Evolutionary conservation across 1,140 invertebrate genomes (phyloP), one percentile per base, ranked within the genome.

Genomic region (Drosophila fuyamai): DNA sequence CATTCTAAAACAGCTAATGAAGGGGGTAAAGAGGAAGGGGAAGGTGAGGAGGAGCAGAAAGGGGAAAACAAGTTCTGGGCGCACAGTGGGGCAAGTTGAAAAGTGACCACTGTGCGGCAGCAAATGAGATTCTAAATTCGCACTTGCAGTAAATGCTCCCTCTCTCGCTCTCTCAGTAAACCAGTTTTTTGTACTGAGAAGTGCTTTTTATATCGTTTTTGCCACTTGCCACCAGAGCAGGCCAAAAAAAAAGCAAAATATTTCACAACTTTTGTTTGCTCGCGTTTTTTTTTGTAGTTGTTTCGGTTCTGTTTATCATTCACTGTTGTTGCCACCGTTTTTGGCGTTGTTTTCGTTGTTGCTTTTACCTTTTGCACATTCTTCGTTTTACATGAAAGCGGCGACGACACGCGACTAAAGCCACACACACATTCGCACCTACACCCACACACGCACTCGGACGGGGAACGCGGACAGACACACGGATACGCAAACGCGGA

Each of bases 181-280:
- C 73, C 73, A 57, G 74, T 76, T 76, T 76, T 68, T 60, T 73
- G 51, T 75, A 32, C 8, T 46, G 46, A 55, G 55, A 76, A 68
- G 60, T 55, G 18, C 13, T 58, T 59, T 60, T 74, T 68, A 61
- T 77, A 56, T 77, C 44, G 43, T 44, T 47, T 76, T 38, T 77
- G 73, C 73, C 73, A 77, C 56, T 76, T 76, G 74, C 72, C 62
- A 76, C 61, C 51, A 56, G 56, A 57, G 48, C 51, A 56, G 56
- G 18, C 44, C 50, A 56, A 59, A 60, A 60, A 29, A 74, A 75
- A 62, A 58, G 51, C 51, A 36, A 74, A 75, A 50, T 77, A 68
- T 77, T 77, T 77, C 74, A 58, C 73, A 77, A 77, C 40, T 75
- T 67, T 40, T 76, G 56, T 67, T 50, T 75, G 55, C 47, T 29